Percentiles rank a stretch among this genome's conserved stretches.
phyloP scores from a whole-genome alignment of 2,113 vertebrate genomes.

The Sciurus niger region DNA sequence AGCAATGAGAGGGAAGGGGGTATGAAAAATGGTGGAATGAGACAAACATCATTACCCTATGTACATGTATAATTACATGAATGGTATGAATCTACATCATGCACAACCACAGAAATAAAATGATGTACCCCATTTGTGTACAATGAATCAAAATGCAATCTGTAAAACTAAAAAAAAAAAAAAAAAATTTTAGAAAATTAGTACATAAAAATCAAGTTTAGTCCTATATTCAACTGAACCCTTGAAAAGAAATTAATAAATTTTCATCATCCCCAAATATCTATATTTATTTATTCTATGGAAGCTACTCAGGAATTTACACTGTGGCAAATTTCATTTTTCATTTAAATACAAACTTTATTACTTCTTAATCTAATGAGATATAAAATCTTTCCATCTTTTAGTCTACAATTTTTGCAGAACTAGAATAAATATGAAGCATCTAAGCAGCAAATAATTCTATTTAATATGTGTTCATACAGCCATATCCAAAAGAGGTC shows the following conservation, averaged over 20 bases:
- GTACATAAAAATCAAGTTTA: slow-evolving; percentile 1
- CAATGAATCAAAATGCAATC: too few relatives aligned
- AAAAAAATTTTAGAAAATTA: background rate
- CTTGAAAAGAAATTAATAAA: slow-evolving; percentile 43
- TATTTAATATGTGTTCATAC: background rate
- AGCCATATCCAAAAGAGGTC: background rate
- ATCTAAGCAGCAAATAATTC: background rate
- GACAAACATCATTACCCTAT: too few relatives aligned
- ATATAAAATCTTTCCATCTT: background rate
- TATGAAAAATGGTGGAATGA: too few relatives aligned
- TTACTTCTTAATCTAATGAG: slow-evolving; percentile 46
- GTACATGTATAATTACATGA: too few relatives aligned
- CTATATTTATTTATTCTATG: background rate
- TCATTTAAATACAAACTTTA: slow-evolving; percentile 29
- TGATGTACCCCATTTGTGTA: too few relatives aligned
- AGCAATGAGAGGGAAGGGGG: too few relatives aligned
- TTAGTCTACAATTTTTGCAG: slow-evolving; percentile 13
- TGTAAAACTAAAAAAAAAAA: too few relatives aligned
- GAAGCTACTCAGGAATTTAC: background rate
- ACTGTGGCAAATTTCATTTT: slow-evolving; percentile 9
- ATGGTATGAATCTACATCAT: too few relatives aligned
- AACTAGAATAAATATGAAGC: slow-evolving; percentile 27
- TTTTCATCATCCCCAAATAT: slow-evolving; percentile 7
- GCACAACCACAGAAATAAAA: too few relatives aligned
- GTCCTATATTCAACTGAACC: background rate